Base-by-base conservation (phyloP, 2,113 vertebrate genomes). In the Leucoraja erinaceus region DNA sequence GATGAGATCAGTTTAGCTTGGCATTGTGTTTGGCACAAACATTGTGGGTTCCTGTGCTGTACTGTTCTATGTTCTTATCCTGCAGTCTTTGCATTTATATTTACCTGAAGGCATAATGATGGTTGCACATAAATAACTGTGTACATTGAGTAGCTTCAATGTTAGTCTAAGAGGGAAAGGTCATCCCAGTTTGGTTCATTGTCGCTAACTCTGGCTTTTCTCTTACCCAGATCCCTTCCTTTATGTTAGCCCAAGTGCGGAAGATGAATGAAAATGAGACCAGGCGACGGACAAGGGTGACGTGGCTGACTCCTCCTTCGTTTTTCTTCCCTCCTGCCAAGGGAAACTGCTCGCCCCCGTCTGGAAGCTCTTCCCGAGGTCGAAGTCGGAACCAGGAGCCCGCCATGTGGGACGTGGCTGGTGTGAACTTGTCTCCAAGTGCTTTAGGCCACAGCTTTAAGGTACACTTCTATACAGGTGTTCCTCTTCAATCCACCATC, bases 221-320 rank as follows among this genome's bases (percentile, higher is more conserved):
- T 54, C 38, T 20, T 54, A 14, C 68, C 22, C 94, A 99, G 98
- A 97, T 99, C 1, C 98, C 98, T 0, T 97, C 95, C 75, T 99
- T 99, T 94, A 94, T 99, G 93, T 96, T 99, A 94, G 95, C 96
- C 38, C 98, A 99, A 93, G 97, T 99, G 77, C 97, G 98, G 94
- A 98, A 97, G 95, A 97, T 99, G 97, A 99, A 98, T 31, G 97
- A 98, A 93, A 97, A 96, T 6, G 95, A 97, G 95, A 96, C 93
- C 92, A 96, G 90, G 97, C 97, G 94, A 96, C 97, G n/a, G 96
- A 98, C 94, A 95, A 94, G 90, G 95, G 95, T 94, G 97, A 97
- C 97, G 98, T 98, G 47, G 83, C 59, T 88, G 83, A 63, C 28
- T 16, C 14, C 56, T 5, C 56, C 83, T 86, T 61, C 83, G 18